Percentiles rank a stretch among this genome's conserved stretches.
Evolutionary conservation across 1,140 invertebrate genomes (phyloP).

Genomic region (Drosophila tristis): DNA sequence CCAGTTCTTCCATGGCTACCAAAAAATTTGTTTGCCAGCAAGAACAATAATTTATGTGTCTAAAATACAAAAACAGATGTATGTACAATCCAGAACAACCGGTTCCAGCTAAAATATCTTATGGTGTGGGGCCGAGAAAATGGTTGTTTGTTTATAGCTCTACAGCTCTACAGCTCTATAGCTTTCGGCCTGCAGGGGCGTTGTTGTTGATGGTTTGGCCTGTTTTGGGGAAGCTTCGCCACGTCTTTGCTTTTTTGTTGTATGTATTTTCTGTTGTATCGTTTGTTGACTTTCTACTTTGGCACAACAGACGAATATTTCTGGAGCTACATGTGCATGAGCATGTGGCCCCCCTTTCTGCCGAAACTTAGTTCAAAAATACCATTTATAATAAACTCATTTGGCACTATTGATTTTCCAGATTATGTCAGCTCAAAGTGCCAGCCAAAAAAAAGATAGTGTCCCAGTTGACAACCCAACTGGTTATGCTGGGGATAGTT

Average conservation of each 20-base stretch:
- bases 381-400: constrained; percentile 34
- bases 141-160: constrained; percentile 54
- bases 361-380: constrained; percentile 15
- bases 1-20: too few relatives aligned
- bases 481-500: constrained; percentile 15
- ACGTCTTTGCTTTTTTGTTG: constrained; percentile 58
- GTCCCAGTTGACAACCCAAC: constrained; percentile 23
- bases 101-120: constrained; percentile 38
- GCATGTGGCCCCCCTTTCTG: background rate
- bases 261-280: constrained; percentile 12
- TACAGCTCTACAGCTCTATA: background rate
- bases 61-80: constrained; percentile 32
- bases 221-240: constrained; percentile 39
- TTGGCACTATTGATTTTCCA: constrained; percentile 40
- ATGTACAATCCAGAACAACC: constrained; percentile 38
- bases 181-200: constrained; percentile 44
- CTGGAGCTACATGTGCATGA: background rate
- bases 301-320: constrained; percentile 20
- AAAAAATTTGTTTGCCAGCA: constrained; percentile 3
- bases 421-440: constrained; percentile 24
- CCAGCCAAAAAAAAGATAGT: background rate
- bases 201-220: constrained; percentile 42
- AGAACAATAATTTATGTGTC: constrained; percentile 21
- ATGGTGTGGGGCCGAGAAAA: constrained; percentile 28
- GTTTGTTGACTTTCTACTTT: constrained; percentile 64